Evolutionary conservation across 1,140 invertebrate species (phyloP).

Genomic region (Trypoxylus dichotomus): DNA sequence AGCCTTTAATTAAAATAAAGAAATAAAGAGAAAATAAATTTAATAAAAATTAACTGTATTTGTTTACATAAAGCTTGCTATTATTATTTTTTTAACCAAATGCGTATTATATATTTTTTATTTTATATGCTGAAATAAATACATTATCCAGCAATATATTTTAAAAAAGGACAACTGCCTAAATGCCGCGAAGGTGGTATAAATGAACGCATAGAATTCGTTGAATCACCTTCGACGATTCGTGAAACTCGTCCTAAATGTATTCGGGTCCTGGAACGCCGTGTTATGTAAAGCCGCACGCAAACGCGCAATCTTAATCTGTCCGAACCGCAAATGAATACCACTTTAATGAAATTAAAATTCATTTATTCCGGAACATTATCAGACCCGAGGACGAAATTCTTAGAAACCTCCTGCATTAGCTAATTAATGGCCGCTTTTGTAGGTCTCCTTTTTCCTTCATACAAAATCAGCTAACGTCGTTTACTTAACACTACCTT

Average conservation of each 20-base stretch:
- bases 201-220: not conserved
- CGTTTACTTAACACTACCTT: not conserved
- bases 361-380: conserved; percentile 49
- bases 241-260: conserved; percentile 29
- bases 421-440: conserved; percentile 44
- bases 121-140: too few species aligned
- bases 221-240: conserved; percentile 25
- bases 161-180: too few species aligned
- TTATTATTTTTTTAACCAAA: too few species aligned
- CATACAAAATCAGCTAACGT: not conserved
- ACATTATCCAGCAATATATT: too few species aligned
- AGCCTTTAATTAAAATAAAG: too few species aligned
- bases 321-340: conserved; percentile 46
- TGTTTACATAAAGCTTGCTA: too few species aligned
- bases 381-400: conserved; percentile 42
- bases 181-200: not conserved
- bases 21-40: too few species aligned
- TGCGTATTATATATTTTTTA: too few species aligned
- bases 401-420: conserved; percentile 44
- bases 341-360: conserved; percentile 50
- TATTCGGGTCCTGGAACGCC: not conserved
- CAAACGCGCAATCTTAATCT: conserved; percentile 49
- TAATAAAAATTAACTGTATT: too few species aligned
- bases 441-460: conserved; percentile 12
- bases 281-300: conserved; percentile 39